A percentile compares a stretch with the other conserved stretches of the same genome.
Evolutionary conservation across 2,797 vertebrate genomes (phyloP).

Genomic region (Urocyon cinereoargenteus): DNA sequence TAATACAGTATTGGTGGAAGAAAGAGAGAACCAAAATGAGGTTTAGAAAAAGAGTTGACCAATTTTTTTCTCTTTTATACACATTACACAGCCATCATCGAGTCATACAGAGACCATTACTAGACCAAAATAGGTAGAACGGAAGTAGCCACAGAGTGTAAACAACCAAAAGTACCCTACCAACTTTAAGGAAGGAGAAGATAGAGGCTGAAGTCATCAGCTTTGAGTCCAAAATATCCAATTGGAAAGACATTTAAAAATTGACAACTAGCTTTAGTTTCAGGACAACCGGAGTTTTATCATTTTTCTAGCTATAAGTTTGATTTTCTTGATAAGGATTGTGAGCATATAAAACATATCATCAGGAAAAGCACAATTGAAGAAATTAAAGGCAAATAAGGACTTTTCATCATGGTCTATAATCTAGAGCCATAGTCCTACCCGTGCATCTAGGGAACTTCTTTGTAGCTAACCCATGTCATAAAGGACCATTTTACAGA

Average conservation of each 20-base stretch:
- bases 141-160: background rate
- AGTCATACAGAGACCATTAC: slow-evolving; percentile 13
- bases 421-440: background rate
- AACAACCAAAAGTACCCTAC: slow-evolving; percentile 3
- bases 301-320: slow-evolving; percentile 34
- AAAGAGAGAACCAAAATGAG: slow-evolving; percentile 43
- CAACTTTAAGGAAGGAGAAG: slow-evolving; percentile 36
- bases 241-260: slow-evolving; percentile 26
- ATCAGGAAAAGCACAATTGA: slow-evolving; percentile 43
- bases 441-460: background rate
- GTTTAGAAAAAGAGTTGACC: slow-evolving; percentile 36
- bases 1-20: slow-evolving; percentile 9
- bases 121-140: slow-evolving; percentile 17
- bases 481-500: background rate
- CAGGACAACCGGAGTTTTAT: background rate
- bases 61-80: background rate
- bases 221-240: slow-evolving; percentile 37
- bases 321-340: slow-evolving; percentile 35
- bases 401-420: background rate
- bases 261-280: background rate
- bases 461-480: background rate
- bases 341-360: slow-evolving; percentile 15
- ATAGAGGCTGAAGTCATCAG: slow-evolving; percentile 18
- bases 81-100: background rate
- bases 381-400: slow-evolving; percentile 21